These are phyloP conservation scores for Thymelicus sylvestris DNA, from an alignment of 2,888 invertebrate genomes.

Conservation along the genomic window DNA sequence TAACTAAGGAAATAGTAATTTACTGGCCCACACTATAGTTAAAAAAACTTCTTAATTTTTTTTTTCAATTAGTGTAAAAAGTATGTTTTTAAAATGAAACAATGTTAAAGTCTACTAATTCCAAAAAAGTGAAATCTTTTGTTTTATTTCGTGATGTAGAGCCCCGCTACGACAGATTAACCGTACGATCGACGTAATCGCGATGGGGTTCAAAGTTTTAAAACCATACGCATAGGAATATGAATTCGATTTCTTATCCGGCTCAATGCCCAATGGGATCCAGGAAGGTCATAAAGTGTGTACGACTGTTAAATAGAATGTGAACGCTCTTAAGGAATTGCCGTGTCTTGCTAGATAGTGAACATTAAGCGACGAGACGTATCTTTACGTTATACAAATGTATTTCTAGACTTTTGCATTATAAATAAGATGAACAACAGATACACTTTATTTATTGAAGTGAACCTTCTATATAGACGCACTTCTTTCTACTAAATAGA, in stretches of 20 bases:
- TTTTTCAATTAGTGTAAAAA: too few species aligned
- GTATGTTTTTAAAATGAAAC: too few species aligned
- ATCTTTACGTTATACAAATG: too few species aligned
- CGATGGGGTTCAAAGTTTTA: conserved; percentile 19
- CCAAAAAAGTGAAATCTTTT: neutral
- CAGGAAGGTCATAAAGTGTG: conserved; percentile 39
- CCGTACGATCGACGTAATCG: neutral
- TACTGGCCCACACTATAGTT: too few species aligned
- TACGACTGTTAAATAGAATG: conserved; percentile 41
- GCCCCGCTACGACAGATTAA: neutral
- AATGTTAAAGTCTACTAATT: neutral
- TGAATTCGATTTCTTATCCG: conserved; percentile 34
- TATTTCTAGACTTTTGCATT: too few species aligned
- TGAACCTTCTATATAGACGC: too few species aligned
- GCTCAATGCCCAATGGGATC: conserved; percentile 16
- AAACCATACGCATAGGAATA: conserved; percentile 26
- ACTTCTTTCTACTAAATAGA: too few species aligned
- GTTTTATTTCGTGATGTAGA: neutral
- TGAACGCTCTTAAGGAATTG: conserved; percentile 22
- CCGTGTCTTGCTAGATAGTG: conserved; percentile 35
- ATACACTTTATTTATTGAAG: too few species aligned
- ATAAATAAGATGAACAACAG: too few species aligned
- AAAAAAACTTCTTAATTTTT: too few species aligned
- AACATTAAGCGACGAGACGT: neutral
- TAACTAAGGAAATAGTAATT: too few species aligned